Evolutionary conservation across 2,113 vertebrate genomes (phyloP).

Genomic region (Spea bombifrons): DNA sequence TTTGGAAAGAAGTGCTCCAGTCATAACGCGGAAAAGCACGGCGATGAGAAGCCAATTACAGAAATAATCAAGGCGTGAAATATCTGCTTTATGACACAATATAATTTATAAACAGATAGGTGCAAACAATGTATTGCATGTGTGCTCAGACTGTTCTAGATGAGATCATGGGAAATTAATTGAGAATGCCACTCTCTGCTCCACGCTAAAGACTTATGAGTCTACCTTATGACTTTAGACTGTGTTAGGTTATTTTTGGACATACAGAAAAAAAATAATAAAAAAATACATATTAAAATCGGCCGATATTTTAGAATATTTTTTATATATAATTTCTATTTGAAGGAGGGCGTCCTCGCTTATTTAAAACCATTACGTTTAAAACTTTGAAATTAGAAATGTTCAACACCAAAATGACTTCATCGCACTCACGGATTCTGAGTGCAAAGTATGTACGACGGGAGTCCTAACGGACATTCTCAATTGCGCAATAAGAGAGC

Average conservation of each 20-base stretch:
- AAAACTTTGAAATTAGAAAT: too few species aligned
- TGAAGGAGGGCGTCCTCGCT: too few species aligned
- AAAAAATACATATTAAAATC: too few species aligned
- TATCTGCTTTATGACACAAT: conserved; percentile 42
- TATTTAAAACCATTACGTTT: too few species aligned
- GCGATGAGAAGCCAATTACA: conserved; percentile 41
- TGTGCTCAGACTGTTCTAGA: conserved; percentile 17
- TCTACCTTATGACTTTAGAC: background rate
- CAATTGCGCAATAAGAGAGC: too few species aligned
- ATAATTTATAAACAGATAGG: conserved; percentile 37
- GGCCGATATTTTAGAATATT: too few species aligned
- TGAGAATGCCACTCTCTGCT: conserved; percentile 15
- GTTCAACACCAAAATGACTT: too few species aligned
- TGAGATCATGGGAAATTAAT: conserved; percentile 36
- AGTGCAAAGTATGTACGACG: too few species aligned
- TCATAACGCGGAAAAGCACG: conserved; percentile 4
- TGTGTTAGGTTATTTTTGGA: background rate
- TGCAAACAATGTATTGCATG: conserved; percentile 8
- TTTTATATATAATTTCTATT: too few species aligned
- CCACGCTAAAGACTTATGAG: conserved; percentile 28
- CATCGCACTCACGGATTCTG: too few species aligned
- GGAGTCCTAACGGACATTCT: too few species aligned
- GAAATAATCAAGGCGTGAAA: conserved; percentile 37
- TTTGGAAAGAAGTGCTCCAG: conserved; percentile 15
- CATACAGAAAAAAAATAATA: too few species aligned